Evolutionary conservation across 2,888 invertebrate species (phyloP).

Genomic region (Leucophora obtusa): DNA sequence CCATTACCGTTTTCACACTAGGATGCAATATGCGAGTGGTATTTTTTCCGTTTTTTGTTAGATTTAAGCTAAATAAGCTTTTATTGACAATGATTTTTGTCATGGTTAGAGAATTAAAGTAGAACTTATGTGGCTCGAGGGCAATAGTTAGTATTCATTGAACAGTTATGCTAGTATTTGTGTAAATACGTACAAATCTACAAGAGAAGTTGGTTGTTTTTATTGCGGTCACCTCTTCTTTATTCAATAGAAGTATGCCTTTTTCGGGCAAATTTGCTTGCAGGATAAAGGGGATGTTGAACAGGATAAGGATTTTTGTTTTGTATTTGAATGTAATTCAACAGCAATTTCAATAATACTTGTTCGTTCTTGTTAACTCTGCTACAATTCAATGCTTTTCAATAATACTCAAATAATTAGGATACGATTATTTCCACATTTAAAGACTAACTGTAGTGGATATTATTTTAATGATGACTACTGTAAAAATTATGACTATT

Average conservation of each 20-base stretch:
- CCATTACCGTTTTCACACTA: no score
- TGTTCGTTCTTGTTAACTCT: conserved; percentile 68
- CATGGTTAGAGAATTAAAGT: conserved; percentile 21
- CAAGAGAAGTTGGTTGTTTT: conserved; percentile 50
- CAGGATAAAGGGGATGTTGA: conserved; percentile 35
- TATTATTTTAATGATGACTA: conserved; percentile 17
- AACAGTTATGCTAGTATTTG: conserved; percentile 26
- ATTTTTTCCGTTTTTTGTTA: conserved; percentile 58
- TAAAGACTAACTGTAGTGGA: neutral
- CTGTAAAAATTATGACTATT: neutral
- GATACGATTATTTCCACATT: conserved; percentile 55
- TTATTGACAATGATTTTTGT: conserved; percentile 73
- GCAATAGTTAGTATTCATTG: conserved; percentile 46
- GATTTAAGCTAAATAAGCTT: conserved; percentile 74
- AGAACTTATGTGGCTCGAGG: conserved; percentile 42
- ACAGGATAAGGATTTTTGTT: conserved; percentile 9
- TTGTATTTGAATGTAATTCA: conserved; percentile 21
- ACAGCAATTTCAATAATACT: conserved; percentile 46
- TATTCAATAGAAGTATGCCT: conserved; percentile 29
- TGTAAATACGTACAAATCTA: neutral
- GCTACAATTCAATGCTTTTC: conserved; percentile 73
- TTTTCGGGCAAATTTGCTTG: conserved; percentile 6
- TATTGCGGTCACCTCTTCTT: conserved; percentile 61
- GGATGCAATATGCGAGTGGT: no score
- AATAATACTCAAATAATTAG: conserved; percentile 77